Conservation (phyloP, 1,140 invertebrate genomes). For the Lineus longissimus region DNA sequence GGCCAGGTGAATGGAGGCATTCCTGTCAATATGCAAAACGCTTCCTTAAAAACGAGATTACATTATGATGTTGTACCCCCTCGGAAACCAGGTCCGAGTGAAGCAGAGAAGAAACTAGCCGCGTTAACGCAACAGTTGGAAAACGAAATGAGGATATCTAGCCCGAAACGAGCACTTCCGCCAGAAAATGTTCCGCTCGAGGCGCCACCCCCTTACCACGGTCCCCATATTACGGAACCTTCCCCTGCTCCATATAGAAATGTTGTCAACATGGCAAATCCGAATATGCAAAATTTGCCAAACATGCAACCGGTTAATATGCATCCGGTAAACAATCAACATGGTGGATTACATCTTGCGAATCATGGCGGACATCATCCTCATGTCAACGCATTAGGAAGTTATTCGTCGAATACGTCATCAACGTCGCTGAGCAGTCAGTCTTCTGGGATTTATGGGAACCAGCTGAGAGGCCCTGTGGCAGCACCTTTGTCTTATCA, state of each 20-base stretch:
- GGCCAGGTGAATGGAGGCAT: no score
- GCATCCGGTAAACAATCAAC: no score
- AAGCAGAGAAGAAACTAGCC: constrained; percentile 54
- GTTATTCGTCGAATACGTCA: not conserved
- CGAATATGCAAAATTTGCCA: not conserved
- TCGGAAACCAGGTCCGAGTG: constrained; percentile 44
- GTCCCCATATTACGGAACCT: constrained; percentile 47
- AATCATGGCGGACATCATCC: no score
- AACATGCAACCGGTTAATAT: no score
- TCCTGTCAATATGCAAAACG: no score
- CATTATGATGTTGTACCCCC: constrained; percentile 82
- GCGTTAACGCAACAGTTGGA: constrained; percentile 54
- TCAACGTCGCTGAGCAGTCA: not conserved
- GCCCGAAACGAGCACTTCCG: constrained; percentile 38
- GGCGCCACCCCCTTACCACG: constrained; percentile 50
- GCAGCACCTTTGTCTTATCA: not conserved
- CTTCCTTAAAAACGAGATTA: constrained; percentile 58
- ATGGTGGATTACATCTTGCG: no score
- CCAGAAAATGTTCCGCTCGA: constrained; percentile 47
- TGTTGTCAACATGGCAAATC: not conserved
- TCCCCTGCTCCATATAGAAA: constrained; percentile 19
- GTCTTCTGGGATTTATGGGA: not conserved
- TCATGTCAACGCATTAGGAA: no score
- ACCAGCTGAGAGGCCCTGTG: not conserved
- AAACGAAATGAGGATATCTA: constrained; percentile 39